Evolutionary conservation across 35 echinoderm and acorn worm genomes (phyloP), one percentile per base, ranked within the genome.

Genomic region (Patiria miniata): DNA sequence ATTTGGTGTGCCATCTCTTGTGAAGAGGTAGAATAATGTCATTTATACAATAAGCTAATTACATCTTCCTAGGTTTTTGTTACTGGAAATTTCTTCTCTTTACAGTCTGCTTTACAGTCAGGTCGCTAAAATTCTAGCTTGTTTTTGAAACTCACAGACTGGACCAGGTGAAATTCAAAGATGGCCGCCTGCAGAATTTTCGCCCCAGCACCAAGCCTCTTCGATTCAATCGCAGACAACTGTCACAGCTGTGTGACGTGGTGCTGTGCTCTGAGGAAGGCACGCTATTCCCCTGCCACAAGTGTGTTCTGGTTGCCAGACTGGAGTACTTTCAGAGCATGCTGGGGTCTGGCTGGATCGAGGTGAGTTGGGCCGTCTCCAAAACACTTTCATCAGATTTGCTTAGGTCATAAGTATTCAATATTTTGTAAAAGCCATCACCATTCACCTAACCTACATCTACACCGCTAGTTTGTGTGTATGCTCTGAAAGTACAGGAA

Each of bases 291-390:
- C 78, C 82, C 5, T 99, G 96, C 58, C 96, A 99, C 51, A 94
- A 93, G 7, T 99, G 96, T 78, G 51, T 99, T 8, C 80, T 99
- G 77, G 93, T 94, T 15, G 93, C 96, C 57, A 91, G 96, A 28
- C 85, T 99, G 86, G 96, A 99, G 53, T 99, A 99, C 54, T 99
- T 99, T 57, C 87, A 94, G 29, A 94, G 93, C 56, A 99, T 99
- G 96, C 80, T 99, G 37, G 96, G 89, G 36, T 88, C 85, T 65
- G 90, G 93, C 39, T 99, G 96, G 96, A 86, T 99, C 16, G 96
- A 99, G 89, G 96, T 99, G 83, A 87, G 65, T 28, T 30, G 9
- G 34, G n/a, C 15, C 68, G 68, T 55, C 10, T 55, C 52, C 52
- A 19, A 55, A 55, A 55, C 52, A 19, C 10, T 19, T 0, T 14